Conservation (phyloP, 2,797 vertebrate genomes). For the Diplodus sargus region DNA sequence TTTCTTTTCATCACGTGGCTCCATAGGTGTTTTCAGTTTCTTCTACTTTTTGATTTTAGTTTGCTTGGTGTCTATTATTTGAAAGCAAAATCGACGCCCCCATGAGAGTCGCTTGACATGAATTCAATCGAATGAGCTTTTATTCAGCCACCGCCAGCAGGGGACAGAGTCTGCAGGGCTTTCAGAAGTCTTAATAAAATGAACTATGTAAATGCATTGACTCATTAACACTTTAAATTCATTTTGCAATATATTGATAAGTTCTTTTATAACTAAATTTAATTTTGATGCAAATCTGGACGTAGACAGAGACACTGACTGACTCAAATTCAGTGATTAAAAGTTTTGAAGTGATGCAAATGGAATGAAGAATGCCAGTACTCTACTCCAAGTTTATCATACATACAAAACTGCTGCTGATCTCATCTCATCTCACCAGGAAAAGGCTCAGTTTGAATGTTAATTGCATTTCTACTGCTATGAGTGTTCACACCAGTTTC, state of each 20-base stretch:
- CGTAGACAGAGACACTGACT: not conserved
- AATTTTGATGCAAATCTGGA: conserved; percentile 18
- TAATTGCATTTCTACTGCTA: not conserved
- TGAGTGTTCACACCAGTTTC: not conserved
- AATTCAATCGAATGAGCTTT: conserved; percentile 30
- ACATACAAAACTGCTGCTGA: not conserved
- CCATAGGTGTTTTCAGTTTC: conserved; percentile 47
- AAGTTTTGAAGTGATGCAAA: not conserved
- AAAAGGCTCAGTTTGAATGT: not conserved
- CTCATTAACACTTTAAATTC: not conserved
- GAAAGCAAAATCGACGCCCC: conserved; percentile 18
- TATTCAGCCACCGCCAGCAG: conserved; percentile 1
- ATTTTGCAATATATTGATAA: not conserved
- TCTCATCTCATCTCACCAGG: not conserved
- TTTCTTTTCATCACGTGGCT: conserved; percentile 57
- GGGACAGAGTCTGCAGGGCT: not conserved
- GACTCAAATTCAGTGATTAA: not conserved
- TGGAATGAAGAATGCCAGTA: not conserved
- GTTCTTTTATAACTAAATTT: conserved; percentile 8
- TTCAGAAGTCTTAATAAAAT: not conserved
- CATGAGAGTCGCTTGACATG: not conserved
- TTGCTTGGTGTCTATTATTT: conserved; percentile 39
- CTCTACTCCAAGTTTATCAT: not conserved
- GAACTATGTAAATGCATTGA: conserved; percentile 8
- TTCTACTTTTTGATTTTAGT: conserved; percentile 31